phyloP scores from a whole-genome alignment of 2,113 vertebrate genomes.

The Odocoileus virginianus region DNA sequence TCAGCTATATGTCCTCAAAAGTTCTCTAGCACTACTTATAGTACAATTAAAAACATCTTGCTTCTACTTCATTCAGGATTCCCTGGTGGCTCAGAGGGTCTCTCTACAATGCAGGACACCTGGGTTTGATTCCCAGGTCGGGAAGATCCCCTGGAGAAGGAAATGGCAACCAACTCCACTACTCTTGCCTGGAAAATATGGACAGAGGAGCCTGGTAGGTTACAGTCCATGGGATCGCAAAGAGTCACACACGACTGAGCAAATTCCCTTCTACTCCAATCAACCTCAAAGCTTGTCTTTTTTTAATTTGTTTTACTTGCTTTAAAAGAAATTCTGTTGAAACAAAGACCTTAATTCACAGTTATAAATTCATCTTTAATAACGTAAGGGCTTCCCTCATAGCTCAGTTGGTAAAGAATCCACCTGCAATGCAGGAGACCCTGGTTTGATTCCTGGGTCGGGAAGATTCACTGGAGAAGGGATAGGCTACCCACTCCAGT shows the following conservation, averaged over 20 bases:
- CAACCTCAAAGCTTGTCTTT: not conserved
- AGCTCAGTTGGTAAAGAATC: not conserved
- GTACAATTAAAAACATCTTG: not conserved
- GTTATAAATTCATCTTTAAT: not conserved
- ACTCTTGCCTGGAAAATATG: not conserved
- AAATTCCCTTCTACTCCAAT: not conserved
- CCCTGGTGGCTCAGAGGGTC: not conserved
- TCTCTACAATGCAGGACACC: not conserved
- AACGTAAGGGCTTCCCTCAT: not conserved
- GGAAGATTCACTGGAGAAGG: not conserved
- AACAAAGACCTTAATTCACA: not conserved
- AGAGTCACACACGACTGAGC: not conserved
- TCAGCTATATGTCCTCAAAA: not conserved
- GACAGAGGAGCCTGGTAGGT: not conserved
- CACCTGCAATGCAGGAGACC: not conserved
- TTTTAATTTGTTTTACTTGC: not conserved
- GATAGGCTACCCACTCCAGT: not conserved
- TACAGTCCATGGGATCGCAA: not conserved
- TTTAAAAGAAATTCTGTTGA: constrained; percentile 11
- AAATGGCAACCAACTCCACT: not conserved
- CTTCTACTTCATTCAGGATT: not conserved
- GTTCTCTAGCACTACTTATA: not conserved
- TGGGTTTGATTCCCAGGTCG: not conserved
- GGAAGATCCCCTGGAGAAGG: not conserved
- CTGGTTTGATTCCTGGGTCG: not conserved